phyloP scores from a whole-genome alignment of 2,888 invertebrate species.

The Cephalotes varians region DNA sequence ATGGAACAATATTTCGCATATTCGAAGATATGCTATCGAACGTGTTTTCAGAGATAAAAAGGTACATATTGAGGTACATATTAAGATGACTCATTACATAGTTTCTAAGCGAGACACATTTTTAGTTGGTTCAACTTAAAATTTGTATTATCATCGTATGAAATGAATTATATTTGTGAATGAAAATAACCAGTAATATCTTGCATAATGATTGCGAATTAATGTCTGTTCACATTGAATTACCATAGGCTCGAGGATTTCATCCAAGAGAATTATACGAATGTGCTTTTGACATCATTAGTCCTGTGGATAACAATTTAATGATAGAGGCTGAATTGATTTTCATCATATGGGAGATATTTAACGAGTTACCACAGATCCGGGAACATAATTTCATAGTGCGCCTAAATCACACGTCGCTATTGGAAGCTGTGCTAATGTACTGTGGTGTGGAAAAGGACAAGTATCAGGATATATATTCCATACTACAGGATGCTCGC shows the following conservation, averaged over 20 bases:
- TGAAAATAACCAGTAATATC: neutral
- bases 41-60: slow-evolving; percentile 94
- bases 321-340: slow-evolving; percentile 95
- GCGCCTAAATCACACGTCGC: slow-evolving; percentile 92
- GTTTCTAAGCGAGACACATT: no score
- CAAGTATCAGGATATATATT: slow-evolving; percentile 87
- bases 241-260: slow-evolving; percentile 88
- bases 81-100: neutral
- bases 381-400: slow-evolving; percentile 90
- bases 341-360: slow-evolving; percentile 91
- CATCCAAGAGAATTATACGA: slow-evolving; percentile 96
- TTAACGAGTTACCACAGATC: slow-evolving; percentile 89
- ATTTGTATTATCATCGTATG: neutral
- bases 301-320: slow-evolving; percentile 90
- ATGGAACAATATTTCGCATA: slow-evolving; percentile 91
- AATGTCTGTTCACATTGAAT: neutral
- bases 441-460: slow-evolving; percentile 93
- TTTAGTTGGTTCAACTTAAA: neutral
- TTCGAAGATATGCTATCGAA: slow-evolving; percentile 95
- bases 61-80: slow-evolving; percentile 87
- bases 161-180: neutral
- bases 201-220: neutral
- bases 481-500: slow-evolving; percentile 86
- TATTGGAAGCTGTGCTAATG: slow-evolving; percentile 92
- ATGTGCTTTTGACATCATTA: slow-evolving; percentile 97